phyloP scores from a whole-genome alignment of 1,140 invertebrate genomes.

The Eufriesea mexicana region DNA sequence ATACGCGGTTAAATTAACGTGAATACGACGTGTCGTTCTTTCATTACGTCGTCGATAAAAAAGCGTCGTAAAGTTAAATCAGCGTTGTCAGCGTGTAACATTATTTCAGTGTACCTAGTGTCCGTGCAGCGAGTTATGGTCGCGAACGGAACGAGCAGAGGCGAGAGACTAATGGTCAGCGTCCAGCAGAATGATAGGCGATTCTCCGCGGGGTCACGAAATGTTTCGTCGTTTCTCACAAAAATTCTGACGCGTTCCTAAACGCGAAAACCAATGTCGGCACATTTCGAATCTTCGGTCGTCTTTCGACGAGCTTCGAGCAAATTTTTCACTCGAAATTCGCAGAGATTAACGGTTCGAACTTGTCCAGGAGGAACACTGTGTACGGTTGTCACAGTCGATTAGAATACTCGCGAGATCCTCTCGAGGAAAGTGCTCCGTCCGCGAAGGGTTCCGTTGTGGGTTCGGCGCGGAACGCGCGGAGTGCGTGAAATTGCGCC shows the following conservation, averaged over 20 bases:
- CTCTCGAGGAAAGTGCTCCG: too few relatives aligned
- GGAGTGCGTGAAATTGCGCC: background rate
- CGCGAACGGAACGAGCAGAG: background rate
- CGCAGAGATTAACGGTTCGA: background rate
- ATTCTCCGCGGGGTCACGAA: background rate
- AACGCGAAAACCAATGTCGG: too few relatives aligned
- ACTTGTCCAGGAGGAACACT: background rate
- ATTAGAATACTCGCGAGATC: too few relatives aligned
- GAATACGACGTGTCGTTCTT: constrained; percentile 18
- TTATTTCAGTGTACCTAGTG: background rate
- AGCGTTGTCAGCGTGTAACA: background rate
- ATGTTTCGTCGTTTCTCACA: background rate
- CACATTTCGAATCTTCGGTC: background rate
- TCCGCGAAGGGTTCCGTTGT: too few relatives aligned
- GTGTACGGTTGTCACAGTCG: too few relatives aligned
- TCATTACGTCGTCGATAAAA: constrained; percentile 35
- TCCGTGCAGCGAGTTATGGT: background rate
- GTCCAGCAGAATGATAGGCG: background rate
- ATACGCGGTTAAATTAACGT: constrained; percentile 21
- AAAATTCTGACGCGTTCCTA: background rate
- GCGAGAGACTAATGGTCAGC: background rate
- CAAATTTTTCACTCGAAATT: background rate
- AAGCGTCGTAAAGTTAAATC: constrained; percentile 32
- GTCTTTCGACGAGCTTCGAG: background rate
- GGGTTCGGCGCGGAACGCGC: too few relatives aligned